A percentile compares a stretch with the other conserved stretches of the same genome.
phyloP scores from a whole-genome alignment of 2,113 vertebrate genomes.

The Xiphias gladius region DNA sequence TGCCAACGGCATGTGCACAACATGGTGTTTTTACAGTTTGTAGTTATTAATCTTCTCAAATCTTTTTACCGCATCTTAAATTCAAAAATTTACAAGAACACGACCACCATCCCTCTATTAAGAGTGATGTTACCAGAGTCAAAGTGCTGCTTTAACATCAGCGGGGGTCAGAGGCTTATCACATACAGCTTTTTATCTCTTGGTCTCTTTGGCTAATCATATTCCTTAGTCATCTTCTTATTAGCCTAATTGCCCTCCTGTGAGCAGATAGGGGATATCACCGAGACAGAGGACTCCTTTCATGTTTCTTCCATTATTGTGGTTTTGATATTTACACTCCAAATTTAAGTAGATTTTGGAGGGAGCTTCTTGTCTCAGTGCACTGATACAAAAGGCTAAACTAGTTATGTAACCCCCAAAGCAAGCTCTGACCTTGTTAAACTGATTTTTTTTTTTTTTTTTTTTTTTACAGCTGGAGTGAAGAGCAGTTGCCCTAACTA shows the following conservation, averaged over 20 bases:
- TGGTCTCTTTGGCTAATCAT: conserved; percentile 58
- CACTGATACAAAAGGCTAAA: conserved; percentile 44
- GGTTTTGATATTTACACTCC: conserved; percentile 32
- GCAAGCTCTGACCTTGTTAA: conserved; percentile 56
- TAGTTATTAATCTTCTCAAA: not conserved
- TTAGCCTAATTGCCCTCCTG: conserved; percentile 61
- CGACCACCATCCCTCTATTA: not conserved
- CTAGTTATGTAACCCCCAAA: conserved; percentile 46
- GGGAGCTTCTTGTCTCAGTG: conserved; percentile 23
- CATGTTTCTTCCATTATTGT: conserved; percentile 41
- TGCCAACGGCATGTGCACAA: not conserved
- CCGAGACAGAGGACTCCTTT: conserved; percentile 44
- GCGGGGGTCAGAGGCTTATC: conserved; percentile 56
- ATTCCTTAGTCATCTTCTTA: conserved; percentile 62
- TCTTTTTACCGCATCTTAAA: not conserved
- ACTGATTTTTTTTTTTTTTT: conserved; percentile 31
- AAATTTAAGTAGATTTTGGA: conserved; percentile 28
- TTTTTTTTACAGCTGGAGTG: conserved; percentile 22
- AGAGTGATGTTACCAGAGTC: conserved; percentile 8
- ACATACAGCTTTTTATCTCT: conserved; percentile 53
- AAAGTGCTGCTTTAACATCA: conserved; percentile 51
- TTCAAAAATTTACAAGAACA: not conserved
- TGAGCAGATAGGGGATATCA: conserved; percentile 46
- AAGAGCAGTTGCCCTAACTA: conserved; percentile 15
- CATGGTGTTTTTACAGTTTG: not conserved